Conservation (phyloP, 2,888 invertebrate species). For the Apamea sordens region DNA sequence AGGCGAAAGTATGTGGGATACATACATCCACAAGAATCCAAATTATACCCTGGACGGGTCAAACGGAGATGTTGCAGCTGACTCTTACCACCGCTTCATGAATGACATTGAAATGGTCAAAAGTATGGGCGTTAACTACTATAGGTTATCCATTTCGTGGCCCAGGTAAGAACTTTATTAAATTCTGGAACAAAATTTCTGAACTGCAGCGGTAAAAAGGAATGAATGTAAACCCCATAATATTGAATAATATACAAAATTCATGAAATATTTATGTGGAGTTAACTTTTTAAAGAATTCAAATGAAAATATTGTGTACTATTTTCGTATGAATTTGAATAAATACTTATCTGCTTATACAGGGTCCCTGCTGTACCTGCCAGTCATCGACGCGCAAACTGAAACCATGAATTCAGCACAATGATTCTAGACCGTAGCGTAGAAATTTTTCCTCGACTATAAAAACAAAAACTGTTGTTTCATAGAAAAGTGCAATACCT, state of each 20-base stretch:
- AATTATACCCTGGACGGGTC: slow-evolving; percentile 88
- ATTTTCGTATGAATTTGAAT: background rate
- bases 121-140: slow-evolving; percentile 91
- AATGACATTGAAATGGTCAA: slow-evolving; percentile 91
- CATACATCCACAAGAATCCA: slow-evolving; percentile 87
- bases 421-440: background rate
- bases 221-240: background rate
- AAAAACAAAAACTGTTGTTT: background rate
- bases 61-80: slow-evolving; percentile 92
- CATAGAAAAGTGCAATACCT: background rate
- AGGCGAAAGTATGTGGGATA: slow-evolving; percentile 92
- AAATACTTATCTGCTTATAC: background rate
- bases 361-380: background rate
- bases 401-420: no score
- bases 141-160: slow-evolving; percentile 94
- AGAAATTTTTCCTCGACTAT: no score
- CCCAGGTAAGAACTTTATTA: slow-evolving; percentile 82
- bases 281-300: no score
- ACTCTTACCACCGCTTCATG: slow-evolving; percentile 92
- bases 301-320: background rate
- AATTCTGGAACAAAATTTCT: background rate
- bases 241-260: background rate
- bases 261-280: background rate
- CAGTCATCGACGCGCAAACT: background rate
- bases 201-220: background rate